Evolutionary conservation across 2,113 vertebrate genomes (phyloP), one percentile per base, ranked within the genome.

Genomic region (Furnarius figulus): DNA sequence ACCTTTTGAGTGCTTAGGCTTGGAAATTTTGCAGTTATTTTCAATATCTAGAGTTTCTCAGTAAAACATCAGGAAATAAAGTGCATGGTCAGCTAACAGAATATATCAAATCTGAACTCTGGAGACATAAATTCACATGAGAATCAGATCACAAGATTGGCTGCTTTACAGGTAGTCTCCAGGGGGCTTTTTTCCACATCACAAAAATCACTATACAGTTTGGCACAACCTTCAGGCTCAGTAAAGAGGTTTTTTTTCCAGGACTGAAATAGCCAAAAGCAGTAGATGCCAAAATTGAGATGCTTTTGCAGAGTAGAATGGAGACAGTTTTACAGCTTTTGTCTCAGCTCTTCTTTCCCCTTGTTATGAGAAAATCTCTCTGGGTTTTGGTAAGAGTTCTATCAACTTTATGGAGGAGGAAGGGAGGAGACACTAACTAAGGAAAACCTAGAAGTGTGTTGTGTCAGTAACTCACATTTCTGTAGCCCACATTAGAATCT

Each of bases 311-410:
- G 84, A 76, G 62, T 65, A 61, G 56, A 66, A 81, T 0, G 7
- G 86, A 93, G 84, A 93, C 55, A 92, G 65, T 93, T 96, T 96
- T 96, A 93, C 55, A 82, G 66, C 75, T 93, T 95, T 91, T 93
- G 78, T 96, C 78, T 90, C 82, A 90, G 72, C 14, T 90, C 23
- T 77, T 93, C 58, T 87, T 72, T 93, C 24, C 42, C 24, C 66
- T 79, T 76, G n/a, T 84, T 89, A 86, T 22, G 35, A 72, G 90
- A 82, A 92, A 94, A 85, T 84, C 10, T 91, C n/a, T 68, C 76
- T 18, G 75, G 24, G 46, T 77, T 95, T 95, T 88, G 62, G 42
- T 95, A 89, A 65, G 87, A 92, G 53, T 59, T 94, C 77, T 91
- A 47, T 86, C 61, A 82, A 39, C 74, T 79, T 81, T 82, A 74